Base-by-base conservation (phyloP, 2,797 vertebrate genomes). In the Falco concolor region DNA sequence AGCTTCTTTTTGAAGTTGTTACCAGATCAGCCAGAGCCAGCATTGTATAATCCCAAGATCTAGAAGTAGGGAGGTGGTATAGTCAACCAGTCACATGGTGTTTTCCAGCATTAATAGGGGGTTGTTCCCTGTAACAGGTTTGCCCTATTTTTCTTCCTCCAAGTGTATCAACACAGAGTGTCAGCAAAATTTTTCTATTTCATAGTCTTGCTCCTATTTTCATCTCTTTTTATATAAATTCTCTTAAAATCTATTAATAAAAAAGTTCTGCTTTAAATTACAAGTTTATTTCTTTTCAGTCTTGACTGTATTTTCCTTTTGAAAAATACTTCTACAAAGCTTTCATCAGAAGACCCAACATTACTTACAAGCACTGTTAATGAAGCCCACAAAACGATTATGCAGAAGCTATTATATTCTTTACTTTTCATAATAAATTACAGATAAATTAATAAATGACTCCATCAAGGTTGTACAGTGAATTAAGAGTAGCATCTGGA, bases 241-340 rank as follows among this genome's bases (percentile, higher is more conserved):
- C 50, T 81, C 92, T 77, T 28, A 89, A 87, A 95, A 79, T 56
- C 45, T 42, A 42, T 42, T 64, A 13, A 76, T 69, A 70, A 47
- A 34, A 86, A 89, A 28, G 16, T 68, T 94, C 73, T 92, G 50
- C 64, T 89, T 87, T 94, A 83, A 95, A 92, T 84, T 52, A 82
- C 36, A 84, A 82, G 20, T 56, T 45, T 49, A 28, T 54, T 77
- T 85, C 40, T 87, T 93, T 83, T 42, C 61, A 49, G 28, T 72
- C 47, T 85, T 84, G 47, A 79, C 44, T 83, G 10, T 24, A 44
- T 65, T 95, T 92, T 89, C 67, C 86, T 80, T 80, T 59, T 80
- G 53, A 75, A 21, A 91, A 90, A 74, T 72, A 72, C 6, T 81
- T 84, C 60, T 61, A 85, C 65, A 59, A 56, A 95, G 47, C 28